Base-by-base conservation (phyloP, 2,113 vertebrate species). In the Corapipo altera region DNA sequence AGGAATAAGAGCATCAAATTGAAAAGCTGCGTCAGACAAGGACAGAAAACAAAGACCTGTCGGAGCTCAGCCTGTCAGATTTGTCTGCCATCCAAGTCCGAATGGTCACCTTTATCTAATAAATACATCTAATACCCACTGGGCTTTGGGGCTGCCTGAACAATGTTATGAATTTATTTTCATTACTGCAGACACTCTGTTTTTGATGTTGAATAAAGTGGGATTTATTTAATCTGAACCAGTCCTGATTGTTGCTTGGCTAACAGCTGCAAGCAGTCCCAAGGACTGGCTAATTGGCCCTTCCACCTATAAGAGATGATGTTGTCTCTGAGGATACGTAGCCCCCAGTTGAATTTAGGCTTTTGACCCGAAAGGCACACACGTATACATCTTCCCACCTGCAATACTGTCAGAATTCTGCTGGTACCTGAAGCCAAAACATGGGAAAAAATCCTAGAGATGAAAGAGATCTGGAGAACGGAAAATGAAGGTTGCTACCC, bases 11-110 rank as follows among this genome's bases (percentile, higher is more conserved):
- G 39, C 85, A 80, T 75, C 75, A 71, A 20, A 69, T 16, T 64
- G 58, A 94, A 94, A 92, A 92, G 93, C 93, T 94, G 90, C 92
- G 82, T 95, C 90, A 95, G 88, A 65, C 72, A 74, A 86, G 82
- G 52, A 84, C 4, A 15, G 59, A 94, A 92, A 81, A 85, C 64
- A 96, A 92, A 62, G 88, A 91, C 69, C 57, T 88, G 75, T 79
- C 88, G 95, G 57, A 91, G 54, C 83, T 90, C 93, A 91, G 94
- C 55, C 79, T 73, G 35, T 67, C 72, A 81, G 69, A 62, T 88
- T 65, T 84, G 65, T 80, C 75, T 92, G 59, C 48, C 44, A 48
- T 44, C 52, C 76, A 41, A 41, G 20, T 17, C 54, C 2, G 1
- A 89, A 88, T 6, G 90, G 61, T 46, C 20, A 5, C 61, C 54